Percentiles rank a stretch among this genome's conserved stretches.
Evolutionary conservation across 2,113 vertebrate genomes (phyloP).

Genomic region (Nothocercus nigrocapillus): DNA sequence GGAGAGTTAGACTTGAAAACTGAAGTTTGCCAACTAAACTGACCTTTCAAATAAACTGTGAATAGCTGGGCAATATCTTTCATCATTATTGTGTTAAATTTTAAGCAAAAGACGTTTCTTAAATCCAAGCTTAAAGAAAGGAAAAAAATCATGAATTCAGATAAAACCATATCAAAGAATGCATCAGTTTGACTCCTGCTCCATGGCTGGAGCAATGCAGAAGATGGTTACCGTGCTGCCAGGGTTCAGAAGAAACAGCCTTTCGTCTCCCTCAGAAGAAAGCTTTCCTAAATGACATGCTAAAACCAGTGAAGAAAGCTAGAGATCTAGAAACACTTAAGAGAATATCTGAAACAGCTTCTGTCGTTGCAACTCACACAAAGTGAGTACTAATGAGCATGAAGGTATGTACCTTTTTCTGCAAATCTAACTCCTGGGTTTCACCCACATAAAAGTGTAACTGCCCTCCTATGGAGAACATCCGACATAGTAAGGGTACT

Average conservation of each 20-base stretch:
- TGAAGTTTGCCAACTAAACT: neutral
- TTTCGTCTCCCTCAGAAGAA: neutral
- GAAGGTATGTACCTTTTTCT: neutral
- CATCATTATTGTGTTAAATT: neutral
- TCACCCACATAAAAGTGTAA: neutral
- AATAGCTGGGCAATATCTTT: neutral
- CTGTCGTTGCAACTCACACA: neutral
- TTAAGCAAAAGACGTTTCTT: neutral
- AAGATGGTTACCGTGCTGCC: accelerated
- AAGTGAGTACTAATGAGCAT: neutral
- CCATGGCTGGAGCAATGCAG: neutral
- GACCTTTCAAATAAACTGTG: accelerated
- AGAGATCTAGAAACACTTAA: neutral
- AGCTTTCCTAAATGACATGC: neutral
- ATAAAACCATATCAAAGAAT: neutral
- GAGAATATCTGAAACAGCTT: neutral
- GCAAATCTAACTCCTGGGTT: neutral
- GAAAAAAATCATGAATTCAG: neutral
- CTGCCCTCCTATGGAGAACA: neutral
- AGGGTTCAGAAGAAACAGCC: neutral
- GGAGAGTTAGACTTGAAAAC: neutral
- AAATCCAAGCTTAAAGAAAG: neutral
- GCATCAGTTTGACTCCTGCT: neutral
- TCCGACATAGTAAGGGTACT: neutral
- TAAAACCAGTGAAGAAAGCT: neutral